A percentile compares a stretch with the other conserved stretches of the same genome.
Evolutionary conservation across 2,888 invertebrate species (phyloP).

Genomic region (Oxycera nigricornis): DNA sequence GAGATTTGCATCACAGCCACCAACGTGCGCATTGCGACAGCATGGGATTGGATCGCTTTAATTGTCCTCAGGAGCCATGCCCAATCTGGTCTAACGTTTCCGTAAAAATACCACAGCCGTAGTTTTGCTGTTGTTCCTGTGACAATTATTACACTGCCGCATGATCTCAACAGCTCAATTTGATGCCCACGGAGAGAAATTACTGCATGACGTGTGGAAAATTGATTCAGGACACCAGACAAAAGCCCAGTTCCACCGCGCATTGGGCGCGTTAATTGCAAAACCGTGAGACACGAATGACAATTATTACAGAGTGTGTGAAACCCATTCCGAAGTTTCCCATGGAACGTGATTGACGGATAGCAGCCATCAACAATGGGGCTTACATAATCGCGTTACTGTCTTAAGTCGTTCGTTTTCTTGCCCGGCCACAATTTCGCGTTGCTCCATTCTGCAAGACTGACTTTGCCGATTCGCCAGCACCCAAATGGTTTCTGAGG

Average conservation of each 20-base stretch:
- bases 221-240: slow-evolving; percentile 8
- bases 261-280: not conserved
- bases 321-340: not conserved
- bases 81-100: no score
- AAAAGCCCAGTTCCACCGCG: not conserved
- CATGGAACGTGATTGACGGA: not conserved
- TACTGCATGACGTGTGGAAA: slow-evolving; percentile 14
- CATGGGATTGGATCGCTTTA: no score
- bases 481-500: no score
- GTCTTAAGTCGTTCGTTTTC: slow-evolving; percentile 25
- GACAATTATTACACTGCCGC: slow-evolving; percentile 13
- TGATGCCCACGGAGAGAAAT: not conserved
- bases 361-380: not conserved
- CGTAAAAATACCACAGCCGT: no score
- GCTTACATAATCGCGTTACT: slow-evolving; percentile 8
- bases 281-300: slow-evolving; percentile 1
- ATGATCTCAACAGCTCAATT: not conserved
- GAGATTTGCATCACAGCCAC: no score
- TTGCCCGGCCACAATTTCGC: no score
- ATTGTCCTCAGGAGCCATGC: no score
- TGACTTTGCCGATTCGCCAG: no score
- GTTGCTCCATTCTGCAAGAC: no score
- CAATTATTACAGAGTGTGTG: not conserved
- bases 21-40: no score
- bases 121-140: not conserved